Percentiles rank a stretch among this genome's conserved stretches.
Conservation (phyloP, 2,113 vertebrate genomes). For the Plectropomus leopardus region DNA sequence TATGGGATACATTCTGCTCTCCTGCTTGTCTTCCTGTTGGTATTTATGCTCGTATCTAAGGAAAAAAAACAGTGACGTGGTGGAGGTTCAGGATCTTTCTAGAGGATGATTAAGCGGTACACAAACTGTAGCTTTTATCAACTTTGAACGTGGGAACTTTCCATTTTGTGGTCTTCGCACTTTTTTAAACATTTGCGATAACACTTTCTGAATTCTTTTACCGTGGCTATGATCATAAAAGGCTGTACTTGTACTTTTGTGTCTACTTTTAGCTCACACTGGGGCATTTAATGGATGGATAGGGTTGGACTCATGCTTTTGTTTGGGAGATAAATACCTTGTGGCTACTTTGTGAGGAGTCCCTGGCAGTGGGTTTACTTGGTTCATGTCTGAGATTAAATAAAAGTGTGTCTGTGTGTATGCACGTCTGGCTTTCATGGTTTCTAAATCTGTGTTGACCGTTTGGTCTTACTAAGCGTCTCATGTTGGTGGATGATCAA, state of each 20-base stretch:
- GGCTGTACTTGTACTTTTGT: neutral
- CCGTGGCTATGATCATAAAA: neutral
- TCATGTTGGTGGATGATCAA: slow-evolving; percentile 45
- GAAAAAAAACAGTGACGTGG: neutral
- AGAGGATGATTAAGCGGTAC: neutral
- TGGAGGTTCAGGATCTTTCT: neutral
- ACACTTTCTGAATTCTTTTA: slow-evolving; percentile 12
- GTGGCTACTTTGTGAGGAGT: slow-evolving; percentile 1
- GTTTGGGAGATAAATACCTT: slow-evolving; percentile 12
- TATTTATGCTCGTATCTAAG: neutral
- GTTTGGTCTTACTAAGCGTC: slow-evolving; percentile 31
- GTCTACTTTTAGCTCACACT: slow-evolving; percentile 4
- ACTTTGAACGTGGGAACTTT: neutral
- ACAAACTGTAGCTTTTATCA: neutral
- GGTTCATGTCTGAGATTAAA: slow-evolving; percentile 10
- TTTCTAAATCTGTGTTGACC: slow-evolving; percentile 5
- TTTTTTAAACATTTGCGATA: neutral
- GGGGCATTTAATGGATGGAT: slow-evolving; percentile 9
- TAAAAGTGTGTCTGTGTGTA: slow-evolving; percentile 7
- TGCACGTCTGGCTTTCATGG: slow-evolving; percentile 22
- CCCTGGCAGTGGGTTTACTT: neutral
- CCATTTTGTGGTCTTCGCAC: neutral
- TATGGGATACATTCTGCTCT: neutral
- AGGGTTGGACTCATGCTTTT: neutral
- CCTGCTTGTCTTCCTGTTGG: neutral